phyloP scores from a whole-genome alignment of 1,140 invertebrate species.

The Trichoplusia ni region DNA sequence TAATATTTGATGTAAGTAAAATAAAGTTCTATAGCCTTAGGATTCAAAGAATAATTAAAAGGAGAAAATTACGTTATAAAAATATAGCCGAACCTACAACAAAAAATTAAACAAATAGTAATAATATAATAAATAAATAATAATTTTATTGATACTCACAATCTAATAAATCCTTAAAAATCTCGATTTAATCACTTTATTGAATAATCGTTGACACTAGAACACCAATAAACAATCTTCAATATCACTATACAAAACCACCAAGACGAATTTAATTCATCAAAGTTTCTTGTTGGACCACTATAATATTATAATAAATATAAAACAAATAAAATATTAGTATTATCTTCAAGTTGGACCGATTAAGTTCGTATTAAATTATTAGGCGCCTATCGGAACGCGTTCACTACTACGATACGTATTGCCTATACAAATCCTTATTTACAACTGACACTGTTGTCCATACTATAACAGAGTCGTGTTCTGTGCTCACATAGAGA shows the following conservation, averaged over 20 bases:
- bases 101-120: neutral
- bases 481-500: slow-evolving; percentile 66
- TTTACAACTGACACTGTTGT: slow-evolving; percentile 80
- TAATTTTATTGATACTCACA: slow-evolving; percentile 50
- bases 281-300: slow-evolving; percentile 70
- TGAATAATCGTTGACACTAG: slow-evolving; percentile 58
- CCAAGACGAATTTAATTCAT: slow-evolving; percentile 57
- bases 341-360: slow-evolving; percentile 30
- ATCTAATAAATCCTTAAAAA: slow-evolving; percentile 61
- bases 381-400: slow-evolving; percentile 42
- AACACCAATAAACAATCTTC: slow-evolving; percentile 64
- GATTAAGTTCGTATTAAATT: slow-evolving; percentile 43
- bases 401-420: slow-evolving; percentile 74
- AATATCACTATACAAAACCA: slow-evolving; percentile 60
- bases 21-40: no score
- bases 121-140: slow-evolving; percentile 13
- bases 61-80: neutral
- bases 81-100: neutral
- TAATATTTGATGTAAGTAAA: no score
- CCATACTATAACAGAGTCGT: slow-evolving; percentile 69
- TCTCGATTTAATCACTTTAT: slow-evolving; percentile 56
- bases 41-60: neutral
- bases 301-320: slow-evolving; percentile 49
- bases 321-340: slow-evolving; percentile 37
- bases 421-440: slow-evolving; percentile 81